Conservation (phyloP, 2,113 vertebrate genomes). For the Oreotrochilus melanogaster region DNA sequence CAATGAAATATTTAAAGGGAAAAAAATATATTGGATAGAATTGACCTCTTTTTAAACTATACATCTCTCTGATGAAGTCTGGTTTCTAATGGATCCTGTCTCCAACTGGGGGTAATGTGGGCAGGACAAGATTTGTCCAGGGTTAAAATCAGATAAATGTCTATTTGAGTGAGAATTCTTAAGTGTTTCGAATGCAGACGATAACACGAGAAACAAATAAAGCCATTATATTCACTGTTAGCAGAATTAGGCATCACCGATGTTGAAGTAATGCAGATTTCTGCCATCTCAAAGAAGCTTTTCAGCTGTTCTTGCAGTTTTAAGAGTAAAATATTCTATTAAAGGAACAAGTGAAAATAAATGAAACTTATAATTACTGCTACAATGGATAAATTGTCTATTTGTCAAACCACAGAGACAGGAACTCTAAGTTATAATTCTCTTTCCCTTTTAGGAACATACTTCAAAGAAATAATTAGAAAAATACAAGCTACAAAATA, state of each 20-base stretch:
- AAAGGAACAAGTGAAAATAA: slow-evolving; percentile 79
- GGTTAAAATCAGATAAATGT: slow-evolving; percentile 3
- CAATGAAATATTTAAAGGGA: neutral
- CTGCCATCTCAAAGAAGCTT: slow-evolving; percentile 66
- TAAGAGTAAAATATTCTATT: slow-evolving; percentile 79
- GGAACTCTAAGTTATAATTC: slow-evolving; percentile 68
- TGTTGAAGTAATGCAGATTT: slow-evolving; percentile 51
- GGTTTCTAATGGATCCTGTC: neutral
- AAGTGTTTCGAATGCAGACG: neutral
- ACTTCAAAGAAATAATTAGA: slow-evolving; percentile 30
- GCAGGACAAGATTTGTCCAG: neutral
- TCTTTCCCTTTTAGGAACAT: slow-evolving; percentile 50
- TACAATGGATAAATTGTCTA: slow-evolving; percentile 75
- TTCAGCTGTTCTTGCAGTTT: slow-evolving; percentile 74
- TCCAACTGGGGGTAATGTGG: neutral
- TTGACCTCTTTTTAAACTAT: neutral
- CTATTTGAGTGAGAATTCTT: neutral
- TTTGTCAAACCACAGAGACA: slow-evolving; percentile 74
- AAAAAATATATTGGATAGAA: neutral
- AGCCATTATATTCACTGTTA: slow-evolving; percentile 39
- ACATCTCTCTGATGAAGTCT: neutral
- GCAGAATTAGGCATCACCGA: slow-evolving; percentile 56
- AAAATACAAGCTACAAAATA: neutral
- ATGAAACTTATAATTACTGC: slow-evolving; percentile 80
- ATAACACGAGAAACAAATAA: slow-evolving; percentile 37